phyloP scores from a whole-genome alignment of 1,140 invertebrate genomes.

The Carposina sasakii region DNA sequence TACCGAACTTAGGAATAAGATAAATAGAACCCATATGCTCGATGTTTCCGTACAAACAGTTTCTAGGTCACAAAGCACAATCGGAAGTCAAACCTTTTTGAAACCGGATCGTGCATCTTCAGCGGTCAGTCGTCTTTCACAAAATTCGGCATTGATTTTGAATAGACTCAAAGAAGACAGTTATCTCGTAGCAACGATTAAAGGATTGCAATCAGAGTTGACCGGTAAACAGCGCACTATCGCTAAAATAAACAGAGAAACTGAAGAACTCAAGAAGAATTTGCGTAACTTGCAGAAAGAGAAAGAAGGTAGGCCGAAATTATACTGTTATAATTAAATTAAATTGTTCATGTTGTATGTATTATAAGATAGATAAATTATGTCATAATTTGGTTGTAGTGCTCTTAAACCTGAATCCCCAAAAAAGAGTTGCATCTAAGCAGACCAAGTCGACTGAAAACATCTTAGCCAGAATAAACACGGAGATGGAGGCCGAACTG shows the following conservation, averaged over 20 bases:
- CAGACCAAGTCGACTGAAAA: conserved; percentile 67
- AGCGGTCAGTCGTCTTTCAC: conserved; percentile 65
- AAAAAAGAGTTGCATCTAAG: conserved; percentile 58
- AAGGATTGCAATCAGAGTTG: conserved; percentile 82
- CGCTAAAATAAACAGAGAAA: conserved; percentile 79
- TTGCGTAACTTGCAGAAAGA: conserved; percentile 83
- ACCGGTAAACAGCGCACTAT: conserved; percentile 81
- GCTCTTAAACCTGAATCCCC: conserved; percentile 63
- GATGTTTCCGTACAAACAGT: conserved; percentile 48
- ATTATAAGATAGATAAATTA: not conserved
- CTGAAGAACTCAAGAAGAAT: conserved; percentile 82
- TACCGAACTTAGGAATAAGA: conserved; percentile 71
- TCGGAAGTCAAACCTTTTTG: conserved; percentile 49
- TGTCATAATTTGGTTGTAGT: conserved; percentile 42
- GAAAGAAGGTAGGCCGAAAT: conserved; percentile 75
- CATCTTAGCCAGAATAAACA: conserved; percentile 65
- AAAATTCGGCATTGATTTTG: conserved; percentile 72
- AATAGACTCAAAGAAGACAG: conserved; percentile 79
- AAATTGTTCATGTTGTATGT: not conserved
- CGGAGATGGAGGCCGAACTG: conserved; percentile 57
- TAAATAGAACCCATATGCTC: conserved; percentile 52
- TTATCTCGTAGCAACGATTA: conserved; percentile 83
- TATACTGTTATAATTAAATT: not conserved
- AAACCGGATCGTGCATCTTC: conserved; percentile 52
- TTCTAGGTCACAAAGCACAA: conserved; percentile 26